Conservation (phyloP, 2,797 vertebrate genomes). For the Leuciscus waleckii region DNA sequence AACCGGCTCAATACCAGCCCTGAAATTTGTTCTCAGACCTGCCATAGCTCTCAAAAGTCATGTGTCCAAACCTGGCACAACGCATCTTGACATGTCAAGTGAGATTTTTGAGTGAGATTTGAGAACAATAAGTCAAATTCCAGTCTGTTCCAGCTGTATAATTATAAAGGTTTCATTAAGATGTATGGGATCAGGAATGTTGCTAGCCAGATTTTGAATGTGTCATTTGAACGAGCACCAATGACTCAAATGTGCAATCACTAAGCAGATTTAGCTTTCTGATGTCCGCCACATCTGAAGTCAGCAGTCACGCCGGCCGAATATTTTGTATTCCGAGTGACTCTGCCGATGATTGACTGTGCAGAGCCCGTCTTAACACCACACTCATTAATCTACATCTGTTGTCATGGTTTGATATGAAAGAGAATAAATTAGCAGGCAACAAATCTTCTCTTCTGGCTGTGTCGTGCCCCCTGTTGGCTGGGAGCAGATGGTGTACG, state of each 20-base stretch:
- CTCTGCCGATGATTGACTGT: constrained; percentile 35
- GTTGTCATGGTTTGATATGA: constrained; percentile 40
- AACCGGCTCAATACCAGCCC: background rate
- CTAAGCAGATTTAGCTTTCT: background rate
- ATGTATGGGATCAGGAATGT: background rate
- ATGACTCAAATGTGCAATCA: background rate
- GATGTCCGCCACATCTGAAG: background rate
- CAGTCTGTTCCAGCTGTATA: background rate
- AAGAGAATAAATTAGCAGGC: constrained; percentile 43
- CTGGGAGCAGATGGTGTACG: constrained; percentile 51
- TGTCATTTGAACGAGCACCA: background rate
- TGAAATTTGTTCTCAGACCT: background rate
- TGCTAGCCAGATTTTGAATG: background rate
- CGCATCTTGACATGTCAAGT: background rate
- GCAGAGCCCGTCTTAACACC: constrained; percentile 23
- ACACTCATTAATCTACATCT: constrained; percentile 50
- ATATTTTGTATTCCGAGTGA: constrained; percentile 22
- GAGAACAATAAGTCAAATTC: background rate
- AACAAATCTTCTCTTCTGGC: constrained; percentile 41
- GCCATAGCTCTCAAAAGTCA: background rate
- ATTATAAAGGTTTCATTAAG: background rate
- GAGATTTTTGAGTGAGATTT: background rate
- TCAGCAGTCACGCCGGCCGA: background rate
- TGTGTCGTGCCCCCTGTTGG: constrained; percentile 49
- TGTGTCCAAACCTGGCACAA: background rate